Evolutionary conservation across 2,888 invertebrate species (phyloP), one percentile per base, ranked within the genome.

Genomic region (Bellardia bayeri): DNA sequence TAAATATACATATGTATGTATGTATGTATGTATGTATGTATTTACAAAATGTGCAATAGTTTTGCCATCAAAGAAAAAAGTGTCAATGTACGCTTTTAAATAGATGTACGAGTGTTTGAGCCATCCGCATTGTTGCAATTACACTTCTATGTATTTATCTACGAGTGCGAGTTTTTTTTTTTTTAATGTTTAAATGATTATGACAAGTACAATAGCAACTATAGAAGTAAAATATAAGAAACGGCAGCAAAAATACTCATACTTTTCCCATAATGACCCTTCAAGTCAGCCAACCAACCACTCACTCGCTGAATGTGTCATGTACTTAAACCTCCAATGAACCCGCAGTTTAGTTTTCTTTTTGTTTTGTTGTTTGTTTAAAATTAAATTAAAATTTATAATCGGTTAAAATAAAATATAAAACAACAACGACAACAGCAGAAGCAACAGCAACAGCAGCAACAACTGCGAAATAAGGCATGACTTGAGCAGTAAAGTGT

Each of bases 321-420:
- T 42, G 69, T 54, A 63, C 82, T 83, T 83, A 76, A 83, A 71
- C 40, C 40, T 69, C 69, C 51, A 76, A 71, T 83, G 82, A 83
- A 83, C 82, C 82, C 63, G 75, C 75, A 74, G 51, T 63, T 51
- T 42, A 8, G 23, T 71, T 51, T 42, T 0, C 6, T 3, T 64
- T 56, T 37, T 16, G 42, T 30, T 13, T 40, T 42, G n/a, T 14
- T 33, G 42, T 69, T 4, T 9, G 33, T 69, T 42, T 14, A 58
- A 54, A 72, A 74, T 63, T 56, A 40, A 75, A 74, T 66, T 82
- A 82, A 56, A 66, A 49, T 11, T 66, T 42, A 23, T 74, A 56
- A 64, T 37, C 45, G 9, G 23, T 45, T 40, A 30, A 63, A 54
- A 42, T 42, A 45, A 49, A 66, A 64, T 3, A 49, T n/a, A 64